Base-by-base conservation (phyloP, 2,113 vertebrate species). In the Gymnarchus niloticus region DNA sequence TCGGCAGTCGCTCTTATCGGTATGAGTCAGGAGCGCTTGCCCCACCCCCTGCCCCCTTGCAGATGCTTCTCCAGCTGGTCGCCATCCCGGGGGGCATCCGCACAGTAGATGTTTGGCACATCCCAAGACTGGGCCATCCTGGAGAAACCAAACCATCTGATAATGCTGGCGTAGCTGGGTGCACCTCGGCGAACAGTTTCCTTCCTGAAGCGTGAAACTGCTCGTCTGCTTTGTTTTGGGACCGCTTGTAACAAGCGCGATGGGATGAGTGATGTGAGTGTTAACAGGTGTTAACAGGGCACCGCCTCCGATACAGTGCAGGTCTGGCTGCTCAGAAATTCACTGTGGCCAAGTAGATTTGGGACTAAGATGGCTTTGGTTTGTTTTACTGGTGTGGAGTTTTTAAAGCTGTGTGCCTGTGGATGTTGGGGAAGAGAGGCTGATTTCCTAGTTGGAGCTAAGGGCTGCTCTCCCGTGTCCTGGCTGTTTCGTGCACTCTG, bases 101-200 rank as follows among this genome's bases (percentile, higher is more conserved):
- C 21, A 65, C 19, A 33, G 82, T 85, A 89, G 85, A 86, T 88
- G 81, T 83, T 86, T 23, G 87, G 84, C 61, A 87, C 69, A 85
- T 86, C 69, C 77, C 82, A 87, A 52, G 37, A 59, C 69, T 61
- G 78, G 56, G 37, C 41, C 54, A 28, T 37, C 69, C 41, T 56
- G 84, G 65, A 33, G 52, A 44, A 51, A 48, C 33, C 3, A 23
- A 65, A 23, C 44, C 61, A 54, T 25, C 59, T 59, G 76, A 77
- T 82, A 28, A 19, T 19, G 41, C 44, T 5, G 0, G 7, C 52
- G 48, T 86, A 52, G 56, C 57, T 78, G n/a, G 56, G 28, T 57
- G 6, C 56, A 52, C 19, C 85, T 54, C 23, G 56, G 41, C 17
- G 48, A 8, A 51, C 44, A 25, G n/a, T 12, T 51, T 81, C 46